phyloP scores from a whole-genome alignment of 1,140 invertebrate species.

The Hesperophylax magnus region DNA sequence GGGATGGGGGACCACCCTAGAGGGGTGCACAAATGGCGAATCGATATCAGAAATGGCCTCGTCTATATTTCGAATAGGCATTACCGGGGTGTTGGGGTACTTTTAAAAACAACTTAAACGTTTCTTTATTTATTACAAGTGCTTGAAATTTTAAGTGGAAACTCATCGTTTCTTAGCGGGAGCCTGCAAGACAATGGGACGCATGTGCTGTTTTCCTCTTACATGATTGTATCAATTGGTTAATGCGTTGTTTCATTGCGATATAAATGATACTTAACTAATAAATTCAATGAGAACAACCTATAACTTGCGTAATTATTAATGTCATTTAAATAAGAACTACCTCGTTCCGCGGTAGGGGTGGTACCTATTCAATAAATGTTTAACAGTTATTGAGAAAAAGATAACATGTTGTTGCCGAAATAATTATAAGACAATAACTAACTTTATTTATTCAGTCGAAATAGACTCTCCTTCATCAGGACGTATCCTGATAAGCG shows the following conservation, averaged over 20 bases:
- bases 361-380: too few relatives aligned
- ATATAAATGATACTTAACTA: not conserved
- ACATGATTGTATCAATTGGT: slow-evolving; percentile 32
- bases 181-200: slow-evolving; percentile 22
- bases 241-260: slow-evolving; percentile 11
- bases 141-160: slow-evolving; percentile 55
- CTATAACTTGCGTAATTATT: too few relatives aligned
- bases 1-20: slow-evolving; percentile 11
- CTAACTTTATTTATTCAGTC: too few relatives aligned
- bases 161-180: slow-evolving; percentile 48
- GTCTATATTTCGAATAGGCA: slow-evolving; percentile 58
- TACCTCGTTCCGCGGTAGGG: too few relatives aligned
- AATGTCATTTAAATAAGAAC: too few relatives aligned
- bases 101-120: slow-evolving; percentile 58
- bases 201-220: slow-evolving; percentile 9
- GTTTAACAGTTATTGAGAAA: too few relatives aligned
- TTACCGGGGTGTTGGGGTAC: slow-evolving; percentile 55
- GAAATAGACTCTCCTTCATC: too few relatives aligned
- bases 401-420: too few relatives aligned
- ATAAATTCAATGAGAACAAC: too few relatives aligned
- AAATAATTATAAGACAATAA: too few relatives aligned
- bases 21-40: slow-evolving; percentile 54
- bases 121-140: slow-evolving; percentile 57
- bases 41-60: slow-evolving; percentile 57
- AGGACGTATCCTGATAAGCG: too few relatives aligned